Conservation (phyloP, 1,140 invertebrate species). For the Pseudomyrmex concolor region DNA sequence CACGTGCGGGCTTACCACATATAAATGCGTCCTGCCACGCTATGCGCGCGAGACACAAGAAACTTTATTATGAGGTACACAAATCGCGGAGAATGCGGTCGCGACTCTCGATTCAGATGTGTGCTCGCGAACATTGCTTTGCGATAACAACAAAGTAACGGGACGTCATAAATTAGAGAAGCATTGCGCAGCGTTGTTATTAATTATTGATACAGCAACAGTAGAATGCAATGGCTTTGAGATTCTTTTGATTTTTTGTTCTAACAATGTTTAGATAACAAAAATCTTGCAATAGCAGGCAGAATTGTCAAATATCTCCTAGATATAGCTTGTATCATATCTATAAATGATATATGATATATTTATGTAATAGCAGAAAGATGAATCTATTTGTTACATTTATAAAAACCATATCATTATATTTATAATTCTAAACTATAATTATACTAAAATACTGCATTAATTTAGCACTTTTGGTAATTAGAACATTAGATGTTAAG, state of each 20-base stretch:
- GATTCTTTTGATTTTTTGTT: background rate
- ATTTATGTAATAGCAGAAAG: no score
- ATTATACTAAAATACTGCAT: no score
- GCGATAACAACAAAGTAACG: slow-evolving; percentile 45
- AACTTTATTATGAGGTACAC: slow-evolving; percentile 51
- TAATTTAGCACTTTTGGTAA: no score
- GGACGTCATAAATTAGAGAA: background rate
- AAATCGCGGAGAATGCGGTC: slow-evolving; percentile 43
- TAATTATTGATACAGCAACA: background rate
- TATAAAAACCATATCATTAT: no score
- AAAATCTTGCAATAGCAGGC: background rate
- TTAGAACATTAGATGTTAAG: no score
- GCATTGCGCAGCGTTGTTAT: background rate
- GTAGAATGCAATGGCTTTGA: background rate
- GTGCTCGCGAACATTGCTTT: background rate
- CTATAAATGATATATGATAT: no score
- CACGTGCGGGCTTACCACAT: background rate
- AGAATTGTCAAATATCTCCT: background rate
- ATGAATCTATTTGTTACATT: no score
- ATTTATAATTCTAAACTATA: no score
- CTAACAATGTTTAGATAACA: no score
- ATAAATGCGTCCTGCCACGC: slow-evolving; percentile 8
- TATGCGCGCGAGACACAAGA: slow-evolving; percentile 41
- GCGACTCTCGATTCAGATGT: slow-evolving; percentile 25
- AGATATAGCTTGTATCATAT: no score